Conservation (phyloP, 1,140 invertebrate species). For the Drosophila subobscura region DNA sequence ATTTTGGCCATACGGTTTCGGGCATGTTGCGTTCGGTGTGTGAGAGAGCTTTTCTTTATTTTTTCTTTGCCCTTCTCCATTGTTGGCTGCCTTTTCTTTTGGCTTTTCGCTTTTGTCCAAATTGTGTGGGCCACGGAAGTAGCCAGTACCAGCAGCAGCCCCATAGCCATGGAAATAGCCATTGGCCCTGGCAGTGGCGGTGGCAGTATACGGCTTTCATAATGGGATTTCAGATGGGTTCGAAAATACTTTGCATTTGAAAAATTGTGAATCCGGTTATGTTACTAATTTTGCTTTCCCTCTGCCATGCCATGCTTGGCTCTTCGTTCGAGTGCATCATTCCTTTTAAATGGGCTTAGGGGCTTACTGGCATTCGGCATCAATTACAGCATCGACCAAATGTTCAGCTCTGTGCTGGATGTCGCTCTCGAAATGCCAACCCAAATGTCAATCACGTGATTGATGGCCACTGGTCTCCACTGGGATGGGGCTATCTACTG, state of each 20-base stretch:
- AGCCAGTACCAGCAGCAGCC: slow-evolving; percentile 17
- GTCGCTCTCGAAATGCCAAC: slow-evolving; percentile 39
- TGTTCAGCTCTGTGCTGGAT: slow-evolving; percentile 39
- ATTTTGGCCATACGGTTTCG: slow-evolving; percentile 77
- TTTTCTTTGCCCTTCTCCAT: slow-evolving; percentile 12
- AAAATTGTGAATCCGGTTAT: slow-evolving; percentile 70
- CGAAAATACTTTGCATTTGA: slow-evolving; percentile 73
- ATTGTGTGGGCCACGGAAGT: slow-evolving; percentile 56
- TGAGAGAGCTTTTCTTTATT: slow-evolving; percentile 20
- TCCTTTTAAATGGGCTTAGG: slow-evolving; percentile 1
- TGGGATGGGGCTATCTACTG: neutral
- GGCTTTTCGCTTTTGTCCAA: slow-evolving; percentile 62
- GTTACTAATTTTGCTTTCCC: slow-evolving; percentile 62
- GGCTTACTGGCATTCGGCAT: slow-evolving; percentile 30
- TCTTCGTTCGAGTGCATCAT: slow-evolving; percentile 3
- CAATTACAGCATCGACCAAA: slow-evolving; percentile 56
- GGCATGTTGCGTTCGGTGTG: slow-evolving; percentile 26
- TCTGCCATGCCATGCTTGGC: neutral
- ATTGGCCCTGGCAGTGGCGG: too few species aligned
- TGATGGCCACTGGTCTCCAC: slow-evolving; percentile 57
- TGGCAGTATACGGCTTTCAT: slow-evolving; percentile 13
- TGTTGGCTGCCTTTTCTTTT: slow-evolving; percentile 66
- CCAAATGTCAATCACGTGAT: slow-evolving; percentile 69
- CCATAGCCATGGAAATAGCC: too few species aligned
- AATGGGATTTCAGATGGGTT: slow-evolving; percentile 24